These are phyloP conservation scores for Centrocercus urophasianus DNA, from an alignment of 2,113 vertebrate species.

Conservation along the genomic window DNA sequence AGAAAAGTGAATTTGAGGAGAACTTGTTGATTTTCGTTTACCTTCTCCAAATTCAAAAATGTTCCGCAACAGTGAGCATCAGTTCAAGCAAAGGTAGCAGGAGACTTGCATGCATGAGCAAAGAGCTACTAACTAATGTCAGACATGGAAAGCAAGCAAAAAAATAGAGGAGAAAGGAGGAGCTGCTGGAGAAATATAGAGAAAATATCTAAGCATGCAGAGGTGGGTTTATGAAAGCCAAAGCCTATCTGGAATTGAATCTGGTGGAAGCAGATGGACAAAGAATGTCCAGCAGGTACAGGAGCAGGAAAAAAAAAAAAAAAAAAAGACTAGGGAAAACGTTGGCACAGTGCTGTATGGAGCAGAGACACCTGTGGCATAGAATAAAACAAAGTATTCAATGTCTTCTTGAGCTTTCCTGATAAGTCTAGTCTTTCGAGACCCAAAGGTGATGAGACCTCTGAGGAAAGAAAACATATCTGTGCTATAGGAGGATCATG, in stretches of 20 bases:
- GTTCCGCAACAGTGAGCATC: neutral
- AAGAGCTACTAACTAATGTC: neutral
- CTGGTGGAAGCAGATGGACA: neutral
- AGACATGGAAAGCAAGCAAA: neutral
- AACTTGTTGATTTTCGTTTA: neutral
- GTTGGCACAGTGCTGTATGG: neutral
- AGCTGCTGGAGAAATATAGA: too few species aligned
- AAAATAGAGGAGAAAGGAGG: neutral
- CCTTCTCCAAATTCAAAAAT: neutral
- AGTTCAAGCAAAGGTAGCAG: neutral
- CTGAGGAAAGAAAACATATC: neutral
- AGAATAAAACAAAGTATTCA: neutral
- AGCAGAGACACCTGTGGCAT: rapidly evolving
- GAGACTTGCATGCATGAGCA: neutral
- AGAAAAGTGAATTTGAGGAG: neutral
- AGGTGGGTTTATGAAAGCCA: neutral
- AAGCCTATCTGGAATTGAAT: neutral
- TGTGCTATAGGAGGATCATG: neutral
- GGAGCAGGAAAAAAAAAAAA: neutral
- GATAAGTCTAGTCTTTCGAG: neutral
- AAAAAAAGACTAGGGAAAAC: neutral
- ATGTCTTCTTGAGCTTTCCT: neutral
- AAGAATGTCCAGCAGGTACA: neutral
- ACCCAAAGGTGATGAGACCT: neutral
- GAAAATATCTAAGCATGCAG: neutral